Evolutionary conservation across 1,140 invertebrate genomes (phyloP), one percentile per base, ranked within the genome.

Genomic region (Pomphorhynchus laevis): DNA sequence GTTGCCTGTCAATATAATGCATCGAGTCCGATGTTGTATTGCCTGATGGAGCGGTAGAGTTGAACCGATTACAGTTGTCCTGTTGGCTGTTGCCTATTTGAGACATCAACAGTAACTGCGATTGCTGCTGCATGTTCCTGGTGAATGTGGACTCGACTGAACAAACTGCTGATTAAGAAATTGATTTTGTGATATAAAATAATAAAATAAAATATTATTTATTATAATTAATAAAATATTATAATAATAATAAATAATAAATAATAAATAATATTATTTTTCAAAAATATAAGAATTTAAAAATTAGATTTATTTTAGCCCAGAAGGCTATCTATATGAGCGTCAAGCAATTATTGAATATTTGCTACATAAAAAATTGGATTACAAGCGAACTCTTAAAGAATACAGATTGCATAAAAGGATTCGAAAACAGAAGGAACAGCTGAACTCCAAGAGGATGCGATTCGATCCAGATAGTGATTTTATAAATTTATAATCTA

Each of bases 291-390:
- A 21, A 1, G 5, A 25, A 39, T 20, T 31, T 39, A 17, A 25
- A 3, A 12, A 39, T 16, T 18, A 20, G 9, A 3, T 43, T 41
- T 35, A 33, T 50, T 49, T 21, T 44, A 74, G 72, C 5, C 68
- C 70, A 53, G 73, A 91, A 51, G 89, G 89, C 0, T 82, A 71
- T 54, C 60, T 95, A 1, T 98, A 75, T 59, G 86, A 95, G 49
- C 89, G 91, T 54, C 80, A 93, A 66, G 72, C 82, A 2, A 77
- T 98, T 46, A 52, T 95, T 6, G 71, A 89, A 53, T 95, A 93
- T 48, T 73, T 95, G 38, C 65, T 95, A 23, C 66, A 74, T 1
- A 86, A 93, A 53, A 95, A 95, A 52, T 73, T 67, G 49, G 79
- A 89, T 56, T 74, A 16, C 14, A 22, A 25, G 34, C 31, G 0